Evolutionary conservation across 1,140 invertebrate species (phyloP).

Genomic region (Vanessa tameamea): DNA sequence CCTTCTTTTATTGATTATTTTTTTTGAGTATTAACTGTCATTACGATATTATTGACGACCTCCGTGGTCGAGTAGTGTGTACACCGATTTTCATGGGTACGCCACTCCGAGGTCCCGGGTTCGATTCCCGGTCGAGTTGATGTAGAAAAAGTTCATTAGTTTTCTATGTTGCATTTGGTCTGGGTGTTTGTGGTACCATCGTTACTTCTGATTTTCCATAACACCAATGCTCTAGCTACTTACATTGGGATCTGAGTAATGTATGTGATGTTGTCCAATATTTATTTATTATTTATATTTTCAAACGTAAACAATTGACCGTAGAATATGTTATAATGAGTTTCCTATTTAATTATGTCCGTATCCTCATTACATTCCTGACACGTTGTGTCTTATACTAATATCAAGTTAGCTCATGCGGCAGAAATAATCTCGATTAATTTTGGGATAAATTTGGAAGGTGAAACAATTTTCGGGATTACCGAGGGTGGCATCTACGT

Average conservation of each 20-base stretch:
- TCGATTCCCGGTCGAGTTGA: no score
- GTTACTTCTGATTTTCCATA: no score
- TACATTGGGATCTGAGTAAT: no score
- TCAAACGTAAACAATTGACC: no score
- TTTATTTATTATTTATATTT: neutral
- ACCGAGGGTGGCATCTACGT: slow-evolving; percentile 6
- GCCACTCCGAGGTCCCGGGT: no score
- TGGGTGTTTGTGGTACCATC: no score
- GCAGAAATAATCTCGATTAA: neutral
- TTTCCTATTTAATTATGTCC: neutral
- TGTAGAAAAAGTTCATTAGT: no score
- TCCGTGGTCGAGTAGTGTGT: no score
- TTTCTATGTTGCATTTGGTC: no score
- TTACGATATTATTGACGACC: neutral
- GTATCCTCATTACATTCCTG: neutral
- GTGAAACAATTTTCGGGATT: slow-evolving; percentile 14
- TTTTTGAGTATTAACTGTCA: neutral
- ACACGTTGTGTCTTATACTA: slow-evolving; percentile 4
- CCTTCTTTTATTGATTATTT: neutral
- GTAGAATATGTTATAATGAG: neutral
- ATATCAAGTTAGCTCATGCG: neutral
- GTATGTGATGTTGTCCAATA: no score
- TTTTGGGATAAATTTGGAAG: slow-evolving; percentile 4
- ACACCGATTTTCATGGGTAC: no score
- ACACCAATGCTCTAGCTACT: no score